phyloP scores from a whole-genome alignment of 2,797 vertebrate genomes.

The Mus spretus region DNA sequence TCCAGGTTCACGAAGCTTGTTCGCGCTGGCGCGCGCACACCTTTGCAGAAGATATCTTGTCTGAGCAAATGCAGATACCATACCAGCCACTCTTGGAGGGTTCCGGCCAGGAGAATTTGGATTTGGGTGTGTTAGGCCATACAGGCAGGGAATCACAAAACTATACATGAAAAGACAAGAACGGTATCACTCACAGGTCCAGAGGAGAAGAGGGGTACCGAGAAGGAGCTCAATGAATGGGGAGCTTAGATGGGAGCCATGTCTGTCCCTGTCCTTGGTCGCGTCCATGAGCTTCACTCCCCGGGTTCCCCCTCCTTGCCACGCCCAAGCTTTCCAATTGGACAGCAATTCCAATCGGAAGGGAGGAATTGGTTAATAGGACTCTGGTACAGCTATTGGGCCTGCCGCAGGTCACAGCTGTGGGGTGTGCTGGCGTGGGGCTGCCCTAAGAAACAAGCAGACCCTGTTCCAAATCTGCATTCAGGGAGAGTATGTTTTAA shows the following conservation, averaged over 20 bases:
- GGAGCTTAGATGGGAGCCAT: not conserved
- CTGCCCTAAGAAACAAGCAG: not conserved
- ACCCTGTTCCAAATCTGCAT: not conserved
- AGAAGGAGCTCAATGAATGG: not conserved
- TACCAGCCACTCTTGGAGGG: not conserved
- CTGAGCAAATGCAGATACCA: not conserved
- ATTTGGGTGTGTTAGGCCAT: not conserved
- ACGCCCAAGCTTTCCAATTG: not conserved
- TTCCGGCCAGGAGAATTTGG: not conserved
- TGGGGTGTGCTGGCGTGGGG: not conserved
- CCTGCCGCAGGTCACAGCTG: not conserved
- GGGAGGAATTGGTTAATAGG: not conserved
- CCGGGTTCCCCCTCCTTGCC: not conserved
- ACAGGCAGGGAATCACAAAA: not conserved
- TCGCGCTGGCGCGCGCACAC: too few species aligned
- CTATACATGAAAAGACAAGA: not conserved
- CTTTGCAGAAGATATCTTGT: not conserved
- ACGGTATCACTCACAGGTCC: not conserved
- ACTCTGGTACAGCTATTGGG: not conserved
- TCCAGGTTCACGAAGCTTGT: not conserved
- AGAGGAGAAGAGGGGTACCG: not conserved
- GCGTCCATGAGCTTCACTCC: rapidly evolving
- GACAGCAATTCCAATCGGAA: not conserved
- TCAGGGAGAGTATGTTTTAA: not conserved
- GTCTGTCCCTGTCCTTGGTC: too few species aligned